Conservation (phyloP, 2,797 vertebrate genomes). For the Phylloscopus collybita region DNA sequence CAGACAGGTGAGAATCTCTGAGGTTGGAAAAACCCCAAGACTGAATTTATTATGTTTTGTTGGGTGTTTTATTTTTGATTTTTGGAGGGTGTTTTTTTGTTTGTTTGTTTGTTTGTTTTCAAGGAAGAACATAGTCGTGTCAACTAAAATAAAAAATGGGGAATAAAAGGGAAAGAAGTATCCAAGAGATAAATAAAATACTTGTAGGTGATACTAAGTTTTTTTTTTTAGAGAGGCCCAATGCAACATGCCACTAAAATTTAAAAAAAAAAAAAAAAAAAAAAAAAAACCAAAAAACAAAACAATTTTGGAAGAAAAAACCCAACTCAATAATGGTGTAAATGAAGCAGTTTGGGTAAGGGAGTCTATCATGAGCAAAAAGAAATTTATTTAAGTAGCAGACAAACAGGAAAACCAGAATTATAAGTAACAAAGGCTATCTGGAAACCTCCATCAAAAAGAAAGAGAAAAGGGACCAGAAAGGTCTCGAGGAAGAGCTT, state of each 20-base stretch:
- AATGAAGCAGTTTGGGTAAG: neutral
- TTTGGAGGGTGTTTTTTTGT: neutral
- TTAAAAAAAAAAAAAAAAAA: neutral
- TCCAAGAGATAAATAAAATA: neutral
- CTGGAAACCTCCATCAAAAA: neutral
- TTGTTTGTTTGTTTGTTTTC: too few relatives aligned
- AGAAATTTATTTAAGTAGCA: neutral
- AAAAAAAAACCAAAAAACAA: too few relatives aligned
- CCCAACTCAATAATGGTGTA: accelerated
- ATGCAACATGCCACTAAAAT: neutral
- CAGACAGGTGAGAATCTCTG: neutral
- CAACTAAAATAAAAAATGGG: neutral
- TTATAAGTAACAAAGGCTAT: neutral
- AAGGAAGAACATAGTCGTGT: neutral
- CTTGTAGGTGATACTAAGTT: neutral
- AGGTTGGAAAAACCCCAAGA: neutral
- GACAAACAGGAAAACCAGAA: neutral
- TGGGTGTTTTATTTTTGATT: neutral
- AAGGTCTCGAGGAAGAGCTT: neutral
- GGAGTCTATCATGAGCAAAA: neutral
- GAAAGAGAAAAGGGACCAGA: neutral
- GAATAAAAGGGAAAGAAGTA: neutral
- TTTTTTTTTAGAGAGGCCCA: neutral
- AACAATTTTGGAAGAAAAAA: neutral
- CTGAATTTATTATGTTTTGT: neutral